These are phyloP conservation scores for Palloptera scutellata DNA, from an alignment of 2,888 invertebrate species.

Conservation along the genomic window DNA sequence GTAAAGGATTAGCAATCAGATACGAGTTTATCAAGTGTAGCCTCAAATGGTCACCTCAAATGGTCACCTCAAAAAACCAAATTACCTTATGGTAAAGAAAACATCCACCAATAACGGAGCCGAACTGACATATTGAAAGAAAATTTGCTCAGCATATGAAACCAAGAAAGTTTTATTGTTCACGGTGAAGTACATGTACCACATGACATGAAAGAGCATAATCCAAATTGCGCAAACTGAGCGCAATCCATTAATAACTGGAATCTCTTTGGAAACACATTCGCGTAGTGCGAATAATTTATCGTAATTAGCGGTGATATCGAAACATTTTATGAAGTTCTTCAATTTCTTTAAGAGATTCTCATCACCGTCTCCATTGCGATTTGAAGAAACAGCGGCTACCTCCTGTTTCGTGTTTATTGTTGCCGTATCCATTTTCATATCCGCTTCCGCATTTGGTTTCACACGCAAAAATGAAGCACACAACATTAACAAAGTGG, in stretches of 20 bases:
- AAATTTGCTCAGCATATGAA: conserved; percentile 58
- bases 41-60: too few relatives aligned
- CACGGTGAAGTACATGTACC: conserved; percentile 64
- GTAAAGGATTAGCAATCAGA: not conserved
- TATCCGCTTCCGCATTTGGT: not conserved
- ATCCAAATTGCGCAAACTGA: conserved; percentile 63
- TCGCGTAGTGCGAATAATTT: conserved; percentile 52
- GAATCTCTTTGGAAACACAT: conserved; percentile 52
- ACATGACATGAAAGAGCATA: conserved; percentile 61
- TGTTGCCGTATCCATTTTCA: not conserved
- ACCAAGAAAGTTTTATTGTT: conserved; percentile 61
- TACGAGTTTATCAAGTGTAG: too few relatives aligned
- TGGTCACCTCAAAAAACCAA: too few relatives aligned
- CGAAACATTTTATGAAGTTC: conserved; percentile 58
- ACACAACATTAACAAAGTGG: conserved; percentile 48
- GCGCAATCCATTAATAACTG: conserved; percentile 62
- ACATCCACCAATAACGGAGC: conserved; percentile 63
- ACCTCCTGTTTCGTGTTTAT: conserved; percentile 8
- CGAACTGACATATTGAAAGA: conserved; percentile 62
- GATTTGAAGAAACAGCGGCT: not conserved
- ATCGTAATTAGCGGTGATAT: conserved; percentile 54
- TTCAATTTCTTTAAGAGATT: conserved; percentile 16
- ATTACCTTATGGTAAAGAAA: conserved; percentile 63
- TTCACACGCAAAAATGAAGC: conserved; percentile 31
- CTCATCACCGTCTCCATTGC: conserved; percentile 17